Base-by-base conservation (phyloP, 2,797 vertebrate genomes). In the Xyrichtys novacula region DNA sequence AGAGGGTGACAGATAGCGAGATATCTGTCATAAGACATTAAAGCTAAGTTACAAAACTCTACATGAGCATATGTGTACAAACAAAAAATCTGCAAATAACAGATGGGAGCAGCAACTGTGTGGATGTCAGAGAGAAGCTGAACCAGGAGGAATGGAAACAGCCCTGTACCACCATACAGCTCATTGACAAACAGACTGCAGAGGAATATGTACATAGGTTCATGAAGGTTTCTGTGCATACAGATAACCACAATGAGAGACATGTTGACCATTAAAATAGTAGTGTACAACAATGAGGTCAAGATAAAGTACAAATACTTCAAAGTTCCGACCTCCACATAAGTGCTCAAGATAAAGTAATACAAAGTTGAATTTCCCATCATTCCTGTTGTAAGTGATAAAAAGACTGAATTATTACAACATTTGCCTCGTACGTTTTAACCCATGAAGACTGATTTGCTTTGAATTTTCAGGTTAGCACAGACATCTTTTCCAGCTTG, bases 261-360 rank as follows among this genome's bases (percentile, higher is more conserved):
- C 32, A 34, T 12, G 32, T 34, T 34, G 10, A 34, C 10, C 11
- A 12, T 12, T 2, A 34, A 11, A 6, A 34, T 34, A 12, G 32
- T 34, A 12, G 14, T 3, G 10, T 34, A 34, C 32, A 34, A 12
- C 32, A 34, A 34, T 12, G 10, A 2, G 14, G 32, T 34, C 32
- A 34, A 12, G 3, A 12, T 2, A 12, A 34, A 34, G 32, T 11
- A 34, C 32, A 34, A 34, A 12, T 34, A 34, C 32, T 34, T 34
- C 32, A 34, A 12, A 12, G 11, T 0, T 0, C 69, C 72, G 2
- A 20, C 43, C 6, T 81, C 12, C 2, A 63, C 2, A 20, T 74
- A 82, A 1, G 52, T 32, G 15, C 12, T 4, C 2, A 83, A 49
- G 4, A 44, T 57, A 6, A 86, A 74, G 17, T 49, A 58, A 6